Evolutionary conservation across 23 tunicate species (phyloP), one percentile per base, ranked within the genome.

Genomic region (Aplidium turbinatum): DNA sequence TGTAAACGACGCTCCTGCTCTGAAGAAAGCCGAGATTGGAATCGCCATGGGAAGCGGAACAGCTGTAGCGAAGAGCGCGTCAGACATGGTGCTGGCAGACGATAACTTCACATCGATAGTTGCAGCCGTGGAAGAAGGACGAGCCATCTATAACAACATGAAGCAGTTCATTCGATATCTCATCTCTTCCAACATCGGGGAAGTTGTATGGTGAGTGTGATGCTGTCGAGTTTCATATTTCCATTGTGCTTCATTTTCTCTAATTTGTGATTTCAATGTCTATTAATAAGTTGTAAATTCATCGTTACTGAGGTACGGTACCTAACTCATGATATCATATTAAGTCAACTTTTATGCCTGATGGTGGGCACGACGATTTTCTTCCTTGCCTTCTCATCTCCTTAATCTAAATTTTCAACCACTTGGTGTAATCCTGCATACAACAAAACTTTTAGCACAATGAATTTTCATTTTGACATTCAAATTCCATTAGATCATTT

Each of bases 41-140:
- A 95, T 95, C 42, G 99, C 99, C 39, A 95, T 95, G 99, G 99
- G 99, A 48, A 89, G 96, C 57, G 99, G 99, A 54, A 95, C 99
- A 46, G 99, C 99, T 20, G 99, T 95, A 1, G 99, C 99, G 13
- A 95, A 95, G 71, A 78, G 93, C 54, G 99, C 99, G n/a, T 86
- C 96, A 13, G 99, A 95, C 71, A 95, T 95, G 99, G 99, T 95
- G 28, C 78, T 95, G 46, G 99, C 99, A 65, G 99, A 95, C 35
- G 99, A 95, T 64, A 95, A 95, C 82, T 95, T 95, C 58, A 89
- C 99, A 1, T 95, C 99, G 45, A 95, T 95, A 52, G 99, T 95
- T 25, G 96, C 99, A 4, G 99, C 99, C 16, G 99, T 95, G n/a
- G 99, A 95, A 62, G 99, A 95, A 75, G 99, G 99, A 23, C 84